Percentiles rank a stretch among this genome's conserved stretches.
Evolutionary conservation across 2,888 invertebrate species (phyloP).

Genomic region (Spilosoma lubricipeda): DNA sequence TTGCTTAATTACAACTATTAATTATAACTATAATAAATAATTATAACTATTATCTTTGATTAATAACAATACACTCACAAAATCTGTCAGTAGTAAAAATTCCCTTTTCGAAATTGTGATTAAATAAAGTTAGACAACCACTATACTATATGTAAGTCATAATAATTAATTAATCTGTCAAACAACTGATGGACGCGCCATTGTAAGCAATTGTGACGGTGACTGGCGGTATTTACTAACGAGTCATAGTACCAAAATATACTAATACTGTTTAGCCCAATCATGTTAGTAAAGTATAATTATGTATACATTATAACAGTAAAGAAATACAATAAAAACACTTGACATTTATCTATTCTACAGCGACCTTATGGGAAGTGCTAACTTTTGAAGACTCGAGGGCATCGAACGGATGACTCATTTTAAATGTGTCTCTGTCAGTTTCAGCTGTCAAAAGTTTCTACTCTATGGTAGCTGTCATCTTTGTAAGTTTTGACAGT

Average conservation of each 20-base stretch:
- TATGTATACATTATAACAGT: not conserved
- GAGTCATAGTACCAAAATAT: not conserved
- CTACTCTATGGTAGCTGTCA: not conserved
- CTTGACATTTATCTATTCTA: not conserved
- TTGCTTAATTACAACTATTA: too few relatives aligned
- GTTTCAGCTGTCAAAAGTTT: not conserved
- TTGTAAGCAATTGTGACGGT: not conserved
- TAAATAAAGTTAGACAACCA: not conserved
- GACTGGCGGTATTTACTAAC: not conserved
- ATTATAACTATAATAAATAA: too few relatives aligned
- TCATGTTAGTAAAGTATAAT: not conserved
- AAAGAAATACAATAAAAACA: not conserved
- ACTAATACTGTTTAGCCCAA: not conserved
- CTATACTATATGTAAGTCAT: not conserved
- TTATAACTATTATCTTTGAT: too few relatives aligned
- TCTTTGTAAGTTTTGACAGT: conserved; percentile 3
- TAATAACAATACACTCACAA: not conserved
- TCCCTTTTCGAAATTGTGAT: not conserved
- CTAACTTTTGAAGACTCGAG: conserved; percentile 7
- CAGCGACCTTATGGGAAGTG: conserved; percentile 1
- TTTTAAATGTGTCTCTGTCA: conserved; percentile 2
- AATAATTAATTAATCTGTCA: not conserved
- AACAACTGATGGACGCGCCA: not conserved
- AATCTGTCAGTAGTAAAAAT: not conserved
- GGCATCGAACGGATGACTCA: conserved; percentile 17